Evolutionary conservation across 2,113 vertebrate species (phyloP).

Genomic region (Monopterus albus): DNA sequence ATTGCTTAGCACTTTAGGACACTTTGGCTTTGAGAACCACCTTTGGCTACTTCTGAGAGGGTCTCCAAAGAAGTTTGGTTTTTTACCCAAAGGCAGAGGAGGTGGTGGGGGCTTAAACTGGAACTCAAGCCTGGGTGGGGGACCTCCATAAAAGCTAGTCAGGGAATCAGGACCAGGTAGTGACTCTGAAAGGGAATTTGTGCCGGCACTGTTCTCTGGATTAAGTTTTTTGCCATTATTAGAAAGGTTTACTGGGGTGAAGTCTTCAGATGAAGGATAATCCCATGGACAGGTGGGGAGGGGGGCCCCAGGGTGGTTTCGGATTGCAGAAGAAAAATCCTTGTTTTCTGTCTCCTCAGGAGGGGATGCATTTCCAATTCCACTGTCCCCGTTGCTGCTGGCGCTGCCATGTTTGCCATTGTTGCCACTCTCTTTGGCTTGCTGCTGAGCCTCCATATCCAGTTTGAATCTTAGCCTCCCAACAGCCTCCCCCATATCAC

Average conservation of each 20-base stretch:
- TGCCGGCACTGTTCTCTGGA: constrained; percentile 47
- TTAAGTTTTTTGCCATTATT: constrained; percentile 70
- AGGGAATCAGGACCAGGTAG: constrained; percentile 75
- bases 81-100: constrained; percentile 78
- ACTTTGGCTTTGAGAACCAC: constrained; percentile 89
- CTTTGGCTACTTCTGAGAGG: constrained; percentile 77
- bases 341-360: constrained; percentile 89
- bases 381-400: constrained; percentile 94
- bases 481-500: constrained; percentile 91
- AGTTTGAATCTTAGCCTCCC: constrained; percentile 89
- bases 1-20: constrained; percentile 81
- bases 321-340: constrained; percentile 88
- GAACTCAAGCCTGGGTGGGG: constrained; percentile 83
- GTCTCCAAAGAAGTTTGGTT: constrained; percentile 63
- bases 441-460: constrained; percentile 86
- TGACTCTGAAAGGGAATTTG: constrained; percentile 77
- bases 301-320: constrained; percentile 79
- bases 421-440: constrained; percentile 84
- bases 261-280: constrained; percentile 75
- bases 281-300: constrained; percentile 85
- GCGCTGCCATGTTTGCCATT: constrained; percentile 80
- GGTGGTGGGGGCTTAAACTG: constrained; percentile 82
- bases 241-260: constrained; percentile 73
- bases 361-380: constrained; percentile 90
- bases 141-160: constrained; percentile 76